Percentiles rank a stretch among this genome's conserved stretches.
These are phyloP conservation scores for Blastobasis adustella DNA, from an alignment of 2,888 invertebrate genomes.

Conservation along the genomic window DNA sequence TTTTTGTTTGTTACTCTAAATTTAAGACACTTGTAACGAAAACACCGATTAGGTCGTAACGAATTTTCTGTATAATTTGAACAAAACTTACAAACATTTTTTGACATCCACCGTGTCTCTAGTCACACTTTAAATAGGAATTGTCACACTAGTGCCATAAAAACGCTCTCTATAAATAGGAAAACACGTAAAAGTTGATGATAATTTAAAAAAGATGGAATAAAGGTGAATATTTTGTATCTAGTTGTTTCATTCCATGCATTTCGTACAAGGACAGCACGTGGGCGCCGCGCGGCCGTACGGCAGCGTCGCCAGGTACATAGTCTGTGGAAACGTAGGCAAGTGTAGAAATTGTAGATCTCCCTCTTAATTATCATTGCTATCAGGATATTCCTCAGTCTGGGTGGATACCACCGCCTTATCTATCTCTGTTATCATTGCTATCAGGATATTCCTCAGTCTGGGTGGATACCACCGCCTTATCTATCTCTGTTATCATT, in stretches of 20 bases:
- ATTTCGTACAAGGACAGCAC: background rate
- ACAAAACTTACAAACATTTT: conserved; percentile 29
- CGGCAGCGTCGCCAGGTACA: background rate
- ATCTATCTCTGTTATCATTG: too few species aligned
- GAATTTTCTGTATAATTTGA: conserved; percentile 8
- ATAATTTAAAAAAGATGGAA: conserved; percentile 13
- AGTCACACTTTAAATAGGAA: conserved; percentile 41
- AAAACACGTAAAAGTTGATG: conserved; percentile 32
- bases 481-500: too few species aligned
- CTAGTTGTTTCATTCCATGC: conserved; percentile 28
- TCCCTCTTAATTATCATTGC: too few species aligned
- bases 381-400: too few species aligned
- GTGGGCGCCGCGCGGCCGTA: background rate
- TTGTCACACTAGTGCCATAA: conserved; percentile 50
- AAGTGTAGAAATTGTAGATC: too few species aligned
- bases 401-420: too few species aligned
- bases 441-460: too few species aligned
- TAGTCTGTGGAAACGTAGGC: too few species aligned
- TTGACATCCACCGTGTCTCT: conserved; percentile 39
- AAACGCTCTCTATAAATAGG: conserved; percentile 38
- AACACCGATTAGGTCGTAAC: conserved; percentile 25
- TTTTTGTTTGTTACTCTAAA: conserved; percentile 13
- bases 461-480: too few species aligned
- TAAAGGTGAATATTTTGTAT: conserved; percentile 42
- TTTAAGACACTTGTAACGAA: conserved; percentile 16